phyloP scores from a whole-genome alignment of 2,113 vertebrate genomes.

The Silurus meridionalis region DNA sequence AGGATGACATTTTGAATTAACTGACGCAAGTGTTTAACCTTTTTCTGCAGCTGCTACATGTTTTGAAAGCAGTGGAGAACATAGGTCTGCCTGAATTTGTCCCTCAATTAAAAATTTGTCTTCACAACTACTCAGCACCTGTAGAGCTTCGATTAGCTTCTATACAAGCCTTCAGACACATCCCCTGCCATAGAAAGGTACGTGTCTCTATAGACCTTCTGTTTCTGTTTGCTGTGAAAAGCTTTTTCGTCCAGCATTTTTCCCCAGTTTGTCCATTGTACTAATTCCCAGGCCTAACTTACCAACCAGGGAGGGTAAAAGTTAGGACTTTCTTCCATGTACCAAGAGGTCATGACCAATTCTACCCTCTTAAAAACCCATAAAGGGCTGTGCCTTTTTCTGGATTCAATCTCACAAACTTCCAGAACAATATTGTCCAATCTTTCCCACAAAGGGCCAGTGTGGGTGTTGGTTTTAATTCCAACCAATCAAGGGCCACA shows the following conservation, averaged over 20 bases:
- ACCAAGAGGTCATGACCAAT: background rate
- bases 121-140: conserved; percentile 51
- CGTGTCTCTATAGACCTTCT: conserved; percentile 53
- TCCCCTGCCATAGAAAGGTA: conserved; percentile 78
- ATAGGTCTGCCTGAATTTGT: conserved; percentile 71
- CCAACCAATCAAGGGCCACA: too few relatives aligned
- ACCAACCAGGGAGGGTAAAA: background rate
- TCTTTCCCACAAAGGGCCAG: too few relatives aligned
- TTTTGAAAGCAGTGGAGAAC: conserved; percentile 83
- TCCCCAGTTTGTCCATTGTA: background rate
- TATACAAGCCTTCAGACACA: conserved; percentile 79
- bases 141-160: conserved; percentile 73
- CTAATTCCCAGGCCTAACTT: background rate
- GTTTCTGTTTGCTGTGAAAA: background rate
- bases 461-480: too few relatives aligned
- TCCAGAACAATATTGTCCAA: too few relatives aligned
- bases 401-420: background rate
- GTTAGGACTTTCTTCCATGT: background rate
- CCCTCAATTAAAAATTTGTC: conserved; percentile 68
- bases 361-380: background rate
- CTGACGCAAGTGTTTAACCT: background rate
- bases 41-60: conserved; percentile 70
- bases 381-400: background rate
- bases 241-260: background rate
- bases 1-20: background rate